These are phyloP conservation scores for Ligdia adustata DNA, from an alignment of 2,888 invertebrate genomes.

Conservation along the genomic window DNA sequence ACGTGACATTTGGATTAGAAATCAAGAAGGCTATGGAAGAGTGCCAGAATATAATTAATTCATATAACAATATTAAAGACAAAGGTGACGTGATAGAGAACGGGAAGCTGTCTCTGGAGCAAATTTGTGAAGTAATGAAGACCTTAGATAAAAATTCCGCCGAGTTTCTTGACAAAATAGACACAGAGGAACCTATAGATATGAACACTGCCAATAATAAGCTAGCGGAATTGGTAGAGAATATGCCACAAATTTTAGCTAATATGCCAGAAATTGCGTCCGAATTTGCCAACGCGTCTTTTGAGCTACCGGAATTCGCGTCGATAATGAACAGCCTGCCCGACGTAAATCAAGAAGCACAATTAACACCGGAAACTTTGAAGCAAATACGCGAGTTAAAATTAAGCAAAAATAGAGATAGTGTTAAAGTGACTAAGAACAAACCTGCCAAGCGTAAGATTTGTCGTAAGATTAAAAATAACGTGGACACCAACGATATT, in stretches of 20 bases:
- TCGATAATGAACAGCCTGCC: slow-evolving; percentile 71
- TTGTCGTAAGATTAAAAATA: slow-evolving; percentile 61
- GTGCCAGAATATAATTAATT: slow-evolving; percentile 75
- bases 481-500: slow-evolving; percentile 50
- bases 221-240: slow-evolving; percentile 66
- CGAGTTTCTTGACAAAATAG: slow-evolving; percentile 66
- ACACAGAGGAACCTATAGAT: slow-evolving; percentile 58
- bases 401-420: slow-evolving; percentile 66
- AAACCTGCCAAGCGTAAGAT: slow-evolving; percentile 69
- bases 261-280: slow-evolving; percentile 76
- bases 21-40: slow-evolving; percentile 79
- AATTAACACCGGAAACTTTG: slow-evolving; percentile 74
- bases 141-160: slow-evolving; percentile 68
- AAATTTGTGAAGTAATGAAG: slow-evolving; percentile 76
- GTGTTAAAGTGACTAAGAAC: slow-evolving; percentile 74
- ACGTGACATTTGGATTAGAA: slow-evolving; percentile 71
- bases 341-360: slow-evolving; percentile 67
- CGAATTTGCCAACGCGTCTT: slow-evolving; percentile 67
- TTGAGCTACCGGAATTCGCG: slow-evolving; percentile 72
- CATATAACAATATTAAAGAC: slow-evolving; percentile 62
- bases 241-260: slow-evolving; percentile 75
- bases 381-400: slow-evolving; percentile 77
- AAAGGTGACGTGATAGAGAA: slow-evolving; percentile 51
- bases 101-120: slow-evolving; percentile 61
- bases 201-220: slow-evolving; percentile 59